Conservation (phyloP, 2,113 vertebrate genomes). For the Hymenochirus boettgeri region DNA sequence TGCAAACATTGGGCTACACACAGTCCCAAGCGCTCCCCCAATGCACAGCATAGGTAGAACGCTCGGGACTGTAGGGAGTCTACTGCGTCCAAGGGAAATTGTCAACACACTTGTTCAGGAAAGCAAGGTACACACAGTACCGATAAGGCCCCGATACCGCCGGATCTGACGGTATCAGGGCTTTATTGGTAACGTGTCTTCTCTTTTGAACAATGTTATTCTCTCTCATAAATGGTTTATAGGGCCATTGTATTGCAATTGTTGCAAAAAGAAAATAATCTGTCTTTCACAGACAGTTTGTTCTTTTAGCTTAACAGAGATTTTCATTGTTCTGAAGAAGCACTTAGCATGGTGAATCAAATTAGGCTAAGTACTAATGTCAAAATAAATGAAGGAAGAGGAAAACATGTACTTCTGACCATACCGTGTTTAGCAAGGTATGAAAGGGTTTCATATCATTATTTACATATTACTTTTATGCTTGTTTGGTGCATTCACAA, state of each 20-base stretch:
- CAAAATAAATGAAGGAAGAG: neutral
- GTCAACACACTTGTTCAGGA: no score
- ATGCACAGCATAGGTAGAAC: no score
- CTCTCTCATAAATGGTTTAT: slow-evolving; percentile 37
- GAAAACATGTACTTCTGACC: slow-evolving; percentile 17
- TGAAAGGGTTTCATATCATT: neutral
- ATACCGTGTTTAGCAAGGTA: neutral
- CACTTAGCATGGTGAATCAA: slow-evolving; percentile 28
- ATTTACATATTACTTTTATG: slow-evolving; percentile 23
- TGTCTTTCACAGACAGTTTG: slow-evolving; percentile 41
- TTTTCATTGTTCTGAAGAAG: slow-evolving; percentile 39
- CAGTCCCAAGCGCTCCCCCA: no score
- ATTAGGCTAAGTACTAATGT: neutral
- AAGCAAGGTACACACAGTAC: no score
- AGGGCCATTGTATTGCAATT: slow-evolving; percentile 5
- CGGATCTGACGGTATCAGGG: no score
- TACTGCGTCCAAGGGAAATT: no score
- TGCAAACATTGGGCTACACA: no score
- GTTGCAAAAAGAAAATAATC: slow-evolving; percentile 42
- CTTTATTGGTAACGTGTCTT: no score
- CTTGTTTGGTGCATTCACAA: slow-evolving; percentile 12
- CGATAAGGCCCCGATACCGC: no score
- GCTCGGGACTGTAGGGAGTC: no score
- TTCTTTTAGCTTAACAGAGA: slow-evolving; percentile 15
- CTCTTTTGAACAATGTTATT: slow-evolving; percentile 27